Evolutionary conservation across 2,888 invertebrate species (phyloP).

Genomic region (Pristionchus exspectatus): DNA sequence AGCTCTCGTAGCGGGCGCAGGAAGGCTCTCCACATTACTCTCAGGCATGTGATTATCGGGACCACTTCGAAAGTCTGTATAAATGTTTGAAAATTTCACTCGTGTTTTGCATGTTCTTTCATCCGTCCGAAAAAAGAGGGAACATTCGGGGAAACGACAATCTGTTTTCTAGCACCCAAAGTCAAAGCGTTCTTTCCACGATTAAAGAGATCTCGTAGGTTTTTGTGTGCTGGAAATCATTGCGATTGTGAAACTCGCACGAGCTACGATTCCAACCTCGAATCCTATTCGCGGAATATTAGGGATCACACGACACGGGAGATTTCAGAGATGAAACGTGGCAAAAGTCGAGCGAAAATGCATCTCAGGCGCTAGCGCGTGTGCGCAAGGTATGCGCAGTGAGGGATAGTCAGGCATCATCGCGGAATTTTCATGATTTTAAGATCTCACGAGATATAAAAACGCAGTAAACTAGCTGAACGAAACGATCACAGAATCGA

Average conservation of each 20-base stretch:
- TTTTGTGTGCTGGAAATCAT: too few species aligned
- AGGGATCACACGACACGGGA: background rate
- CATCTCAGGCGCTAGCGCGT: background rate
- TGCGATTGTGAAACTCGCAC: background rate
- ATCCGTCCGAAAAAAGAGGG: too few species aligned
- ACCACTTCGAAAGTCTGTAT: background rate
- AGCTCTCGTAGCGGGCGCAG: slow-evolving; percentile 14
- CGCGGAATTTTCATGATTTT: background rate
- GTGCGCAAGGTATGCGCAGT: background rate
- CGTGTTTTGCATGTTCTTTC: too few species aligned
- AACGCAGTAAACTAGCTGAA: background rate
- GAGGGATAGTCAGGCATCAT: background rate
- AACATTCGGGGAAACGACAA: too few species aligned
- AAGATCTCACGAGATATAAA: background rate
- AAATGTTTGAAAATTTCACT: too few species aligned
- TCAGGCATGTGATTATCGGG: background rate
- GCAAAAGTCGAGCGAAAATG: background rate
- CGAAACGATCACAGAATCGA: too few species aligned
- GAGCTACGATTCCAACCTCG: background rate
- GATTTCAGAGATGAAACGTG: background rate
- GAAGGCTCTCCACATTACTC: background rate
- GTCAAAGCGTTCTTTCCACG: too few species aligned
- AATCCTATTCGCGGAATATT: background rate
- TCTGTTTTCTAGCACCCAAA: too few species aligned
- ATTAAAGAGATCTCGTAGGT: too few species aligned